These are phyloP conservation scores for Heliconius ismenius DNA, from an alignment of 2,888 invertebrate genomes.

Conservation along the genomic window DNA sequence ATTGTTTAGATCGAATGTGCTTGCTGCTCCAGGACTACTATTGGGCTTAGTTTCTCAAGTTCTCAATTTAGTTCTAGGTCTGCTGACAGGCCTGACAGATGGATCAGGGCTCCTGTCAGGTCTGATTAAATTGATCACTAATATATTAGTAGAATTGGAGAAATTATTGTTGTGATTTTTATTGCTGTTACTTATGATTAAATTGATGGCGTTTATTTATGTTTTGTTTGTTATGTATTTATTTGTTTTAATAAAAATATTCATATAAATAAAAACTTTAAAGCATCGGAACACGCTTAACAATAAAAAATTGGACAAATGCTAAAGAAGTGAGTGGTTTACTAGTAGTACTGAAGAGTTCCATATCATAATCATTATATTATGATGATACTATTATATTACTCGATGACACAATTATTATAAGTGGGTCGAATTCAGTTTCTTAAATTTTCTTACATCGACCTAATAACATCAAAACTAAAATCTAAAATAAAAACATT, in stretches of 20 bases:
- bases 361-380: too few species aligned
- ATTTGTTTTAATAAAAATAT: background rate
- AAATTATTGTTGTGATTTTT: slow-evolving; percentile 56
- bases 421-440: background rate
- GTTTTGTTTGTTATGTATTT: slow-evolving; percentile 10
- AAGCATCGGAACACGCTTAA: too few species aligned
- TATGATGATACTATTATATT: background rate
- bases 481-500: background rate
- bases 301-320: too few species aligned
- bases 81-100: slow-evolving; percentile 68
- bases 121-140: slow-evolving; percentile 67
- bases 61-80: slow-evolving; percentile 63
- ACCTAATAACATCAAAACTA: background rate
- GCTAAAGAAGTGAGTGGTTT: too few species aligned
- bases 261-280: too few species aligned
- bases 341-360: too few species aligned
- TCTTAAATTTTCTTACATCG: background rate
- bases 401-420: background rate
- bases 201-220: slow-evolving; percentile 39
- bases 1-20: slow-evolving; percentile 69
- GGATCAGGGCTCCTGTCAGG: slow-evolving; percentile 64
- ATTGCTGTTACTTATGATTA: slow-evolving; percentile 40
- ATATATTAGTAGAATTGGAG: slow-evolving; percentile 68
- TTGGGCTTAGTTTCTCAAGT: slow-evolving; percentile 63
- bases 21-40: slow-evolving; percentile 68